These are phyloP conservation scores for Antrozous pallidus DNA, from an alignment of 2,797 vertebrate species.

Conservation along the genomic window DNA sequence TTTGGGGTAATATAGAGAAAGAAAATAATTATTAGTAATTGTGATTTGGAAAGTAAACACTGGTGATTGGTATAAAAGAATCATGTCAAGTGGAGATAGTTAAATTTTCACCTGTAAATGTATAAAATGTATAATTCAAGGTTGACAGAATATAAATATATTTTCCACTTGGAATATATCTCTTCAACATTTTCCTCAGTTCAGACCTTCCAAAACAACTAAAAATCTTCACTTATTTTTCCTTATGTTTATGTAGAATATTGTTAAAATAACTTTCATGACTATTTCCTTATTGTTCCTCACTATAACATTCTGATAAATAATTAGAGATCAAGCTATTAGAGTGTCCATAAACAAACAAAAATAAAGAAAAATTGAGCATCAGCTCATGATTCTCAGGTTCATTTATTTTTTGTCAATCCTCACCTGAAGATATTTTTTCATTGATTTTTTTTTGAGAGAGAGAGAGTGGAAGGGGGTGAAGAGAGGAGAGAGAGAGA, in stretches of 20 bases:
- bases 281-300: conserved; percentile 22
- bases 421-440: too few species aligned
- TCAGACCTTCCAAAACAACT: not conserved
- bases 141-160: not conserved
- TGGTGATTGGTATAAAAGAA: not conserved
- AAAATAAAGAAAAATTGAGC: not conserved
- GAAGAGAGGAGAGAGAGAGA: too few species aligned
- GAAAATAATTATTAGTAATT: not conserved
- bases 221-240: conserved; percentile 25
- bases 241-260: conserved; percentile 18
- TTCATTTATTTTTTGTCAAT: not conserved
- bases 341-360: not conserved
- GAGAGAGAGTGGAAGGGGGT: too few species aligned
- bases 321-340: not conserved
- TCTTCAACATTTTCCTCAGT: conserved; percentile 15
- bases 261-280: conserved; percentile 9
- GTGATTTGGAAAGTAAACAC: not conserved
- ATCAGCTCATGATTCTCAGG: not conserved
- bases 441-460: too few species aligned
- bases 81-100: not conserved
- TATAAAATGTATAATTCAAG: not conserved
- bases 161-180: not conserved
- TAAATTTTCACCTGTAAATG: not conserved
- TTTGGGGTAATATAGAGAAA: not conserved
- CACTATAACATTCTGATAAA: not conserved